These are phyloP conservation scores for Enteromius afrohamiltoni DNA, from an alignment of 2,797 vertebrate species.

Conservation along the genomic window DNA sequence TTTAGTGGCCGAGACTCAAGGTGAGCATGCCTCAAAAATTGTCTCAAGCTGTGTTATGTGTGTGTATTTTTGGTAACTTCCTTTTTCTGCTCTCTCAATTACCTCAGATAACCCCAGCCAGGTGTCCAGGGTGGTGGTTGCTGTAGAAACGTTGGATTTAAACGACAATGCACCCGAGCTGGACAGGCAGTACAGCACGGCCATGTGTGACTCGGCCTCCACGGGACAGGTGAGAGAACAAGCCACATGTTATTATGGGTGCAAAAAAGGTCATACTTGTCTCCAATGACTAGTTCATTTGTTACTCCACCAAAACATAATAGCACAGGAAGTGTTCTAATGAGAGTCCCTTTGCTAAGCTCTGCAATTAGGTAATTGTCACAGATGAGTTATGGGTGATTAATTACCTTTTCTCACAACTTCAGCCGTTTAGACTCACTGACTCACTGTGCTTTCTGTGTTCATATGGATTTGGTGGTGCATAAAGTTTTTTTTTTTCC, in stretches of 20 bases:
- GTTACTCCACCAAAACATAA: not conserved
- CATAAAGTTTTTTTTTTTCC: not conserved
- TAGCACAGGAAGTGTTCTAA: constrained; percentile 11
- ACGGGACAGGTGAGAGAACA: constrained; percentile 82
- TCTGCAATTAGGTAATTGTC: constrained; percentile 60
- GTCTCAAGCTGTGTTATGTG: not conserved
- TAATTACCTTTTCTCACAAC: constrained; percentile 46
- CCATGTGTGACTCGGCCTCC: constrained; percentile 86
- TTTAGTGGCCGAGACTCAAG: not conserved
- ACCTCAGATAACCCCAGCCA: constrained; percentile 87
- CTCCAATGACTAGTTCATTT: constrained; percentile 20
- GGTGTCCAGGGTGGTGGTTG: constrained; percentile 83
- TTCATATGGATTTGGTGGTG: constrained; percentile 5
- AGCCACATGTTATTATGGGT: constrained; percentile 5
- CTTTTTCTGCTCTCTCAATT: constrained; percentile 28
- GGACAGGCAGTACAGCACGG: constrained; percentile 84
- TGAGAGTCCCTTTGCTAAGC: constrained; percentile 53
- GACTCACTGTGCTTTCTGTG: constrained; percentile 62
- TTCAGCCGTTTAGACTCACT: constrained; percentile 66
- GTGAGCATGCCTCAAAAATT: constrained; percentile 17
- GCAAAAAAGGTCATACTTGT: constrained; percentile 8
- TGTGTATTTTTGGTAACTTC: constrained; percentile 20
- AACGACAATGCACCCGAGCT: constrained; percentile 91
- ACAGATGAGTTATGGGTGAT: constrained; percentile 43
- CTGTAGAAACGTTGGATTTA: constrained; percentile 86